Conservation (phyloP, 2,797 vertebrate genomes). For the Leontopithecus rosalia region DNA sequence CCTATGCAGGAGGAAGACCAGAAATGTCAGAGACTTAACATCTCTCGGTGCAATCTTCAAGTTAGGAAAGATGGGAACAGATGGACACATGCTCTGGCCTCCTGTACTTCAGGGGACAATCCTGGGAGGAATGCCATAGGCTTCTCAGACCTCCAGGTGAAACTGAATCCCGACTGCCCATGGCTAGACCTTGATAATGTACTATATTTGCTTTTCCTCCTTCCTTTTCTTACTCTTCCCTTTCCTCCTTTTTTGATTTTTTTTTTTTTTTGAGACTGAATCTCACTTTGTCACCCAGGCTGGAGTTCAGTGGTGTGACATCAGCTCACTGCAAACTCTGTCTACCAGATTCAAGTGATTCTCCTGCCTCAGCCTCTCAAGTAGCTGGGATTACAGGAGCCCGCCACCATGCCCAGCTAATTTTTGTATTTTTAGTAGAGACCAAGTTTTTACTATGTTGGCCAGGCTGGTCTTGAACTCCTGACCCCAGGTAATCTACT, state of each 20-base stretch:
- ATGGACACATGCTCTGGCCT: background rate
- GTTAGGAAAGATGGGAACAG: background rate
- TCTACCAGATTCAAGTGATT: background rate
- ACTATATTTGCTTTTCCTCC: background rate
- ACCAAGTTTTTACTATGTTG: background rate
- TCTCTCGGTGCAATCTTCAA: background rate
- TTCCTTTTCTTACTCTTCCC: background rate
- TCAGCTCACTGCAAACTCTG: background rate
- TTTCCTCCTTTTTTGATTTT: background rate
- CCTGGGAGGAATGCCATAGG: background rate
- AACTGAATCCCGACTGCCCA: background rate
- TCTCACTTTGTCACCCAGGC: background rate
- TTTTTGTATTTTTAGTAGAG: background rate
- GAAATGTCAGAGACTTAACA: background rate
- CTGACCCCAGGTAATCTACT: background rate
- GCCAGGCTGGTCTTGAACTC: background rate
- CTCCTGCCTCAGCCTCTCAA: background rate
- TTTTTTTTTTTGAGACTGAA: background rate
- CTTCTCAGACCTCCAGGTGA: background rate
- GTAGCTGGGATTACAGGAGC: background rate
- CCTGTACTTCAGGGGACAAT: background rate
- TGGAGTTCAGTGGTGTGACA: background rate
- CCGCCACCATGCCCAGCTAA: accelerated
- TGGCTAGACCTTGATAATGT: background rate
- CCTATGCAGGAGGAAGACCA: background rate